Evolutionary conservation across 2,888 invertebrate genomes (phyloP), one percentile per base, ranked within the genome.

Genomic region (Anticlea derivata): DNA sequence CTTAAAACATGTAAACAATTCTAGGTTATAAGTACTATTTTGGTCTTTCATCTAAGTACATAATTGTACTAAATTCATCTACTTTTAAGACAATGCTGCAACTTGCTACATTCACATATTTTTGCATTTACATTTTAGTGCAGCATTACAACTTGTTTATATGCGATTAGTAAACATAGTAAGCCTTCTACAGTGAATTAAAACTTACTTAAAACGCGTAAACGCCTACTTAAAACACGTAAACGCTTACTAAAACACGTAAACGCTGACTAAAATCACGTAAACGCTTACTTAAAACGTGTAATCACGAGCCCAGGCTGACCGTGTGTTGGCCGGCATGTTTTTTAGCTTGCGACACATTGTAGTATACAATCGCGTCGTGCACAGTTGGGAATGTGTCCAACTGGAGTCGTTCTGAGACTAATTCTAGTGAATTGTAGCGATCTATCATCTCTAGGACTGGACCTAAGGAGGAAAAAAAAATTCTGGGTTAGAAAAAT

Each of bases 301-400:
- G 35, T 39, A 39, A 48, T 76, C 75, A 76, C 29, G 73, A 65
- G 0, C 63, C 58, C 5, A 73, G 50, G 0, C 73, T 72, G 29
- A 85, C 60, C 0, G 72, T 47, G 8, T 74, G 70, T 50, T 66
- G 39, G 1, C 69, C 51, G 0, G 64, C 63, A 1, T 73, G 68
- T 50, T 66, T 70, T 60, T 73, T 75, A 2, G 65, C 55, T 26
- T 79, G 71, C 5, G 73, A 44, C 24, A 82, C 68, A 49, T 80
- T 79, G 73, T 80, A 83, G 61, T 76, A 91, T 0, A 92, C 82
- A 2, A 95, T 94, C 0, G 95, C 94, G 73, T 95, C 95, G 70
- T 94, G 94, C 0, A 94, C 92, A 0, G 94, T 94, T 0, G 95
- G 94, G 72, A 94, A 95, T 8, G 93, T 92, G 44, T 90, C 89